phyloP scores from a whole-genome alignment of 2,797 vertebrate genomes.

The Echeneis naucrates region DNA sequence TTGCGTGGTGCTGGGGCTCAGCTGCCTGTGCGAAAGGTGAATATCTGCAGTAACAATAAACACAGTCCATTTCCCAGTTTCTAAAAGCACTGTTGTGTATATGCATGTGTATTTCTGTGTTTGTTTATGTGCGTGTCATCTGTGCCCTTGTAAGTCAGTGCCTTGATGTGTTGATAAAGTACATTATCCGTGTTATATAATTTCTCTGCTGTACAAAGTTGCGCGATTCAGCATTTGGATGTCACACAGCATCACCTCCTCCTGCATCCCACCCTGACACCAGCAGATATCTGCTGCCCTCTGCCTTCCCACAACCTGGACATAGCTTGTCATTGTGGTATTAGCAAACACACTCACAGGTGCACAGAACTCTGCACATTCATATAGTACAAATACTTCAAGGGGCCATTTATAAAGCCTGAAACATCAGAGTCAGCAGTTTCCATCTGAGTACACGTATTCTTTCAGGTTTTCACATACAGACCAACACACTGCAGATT shows the following conservation, averaged over 20 bases:
- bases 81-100: background rate
- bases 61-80: background rate
- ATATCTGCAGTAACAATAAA: background rate
- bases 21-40: background rate
- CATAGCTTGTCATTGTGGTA: background rate
- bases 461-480: background rate
- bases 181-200: background rate
- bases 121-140: background rate
- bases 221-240: constrained; percentile 37
- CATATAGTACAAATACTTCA: background rate
- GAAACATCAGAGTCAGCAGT: background rate
- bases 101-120: background rate
- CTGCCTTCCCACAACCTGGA: constrained; percentile 16
- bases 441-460: background rate
- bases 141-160: background rate
- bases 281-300: constrained; percentile 13
- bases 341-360: background rate
- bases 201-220: constrained; percentile 9
- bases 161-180: background rate
- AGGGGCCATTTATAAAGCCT: constrained; percentile 20
- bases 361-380: background rate
- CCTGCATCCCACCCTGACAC: constrained; percentile 13
- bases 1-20: background rate
- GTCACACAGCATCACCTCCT: constrained; percentile 28
- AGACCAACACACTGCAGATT: constrained; percentile 1